These are phyloP conservation scores for Oreonectes daqikongensis DNA, from an alignment of 2,797 vertebrate genomes.

Conservation along the genomic window DNA sequence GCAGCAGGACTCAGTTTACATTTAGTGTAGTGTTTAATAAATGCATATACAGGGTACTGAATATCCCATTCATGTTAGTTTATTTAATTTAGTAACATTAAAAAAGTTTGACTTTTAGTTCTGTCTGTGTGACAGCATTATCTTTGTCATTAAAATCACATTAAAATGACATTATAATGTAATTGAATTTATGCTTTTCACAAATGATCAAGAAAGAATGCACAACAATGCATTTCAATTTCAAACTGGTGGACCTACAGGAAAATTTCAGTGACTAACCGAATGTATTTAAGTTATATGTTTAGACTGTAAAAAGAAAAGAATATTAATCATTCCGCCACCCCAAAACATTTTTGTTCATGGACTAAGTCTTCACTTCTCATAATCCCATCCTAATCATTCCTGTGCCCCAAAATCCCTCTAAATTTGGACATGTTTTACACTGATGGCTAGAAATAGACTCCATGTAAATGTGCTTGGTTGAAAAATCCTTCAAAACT, in stretches of 20 bases:
- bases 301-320: background rate
- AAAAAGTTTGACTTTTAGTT: background rate
- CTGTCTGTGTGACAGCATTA: background rate
- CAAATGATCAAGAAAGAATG: background rate
- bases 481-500: constrained; percentile 52
- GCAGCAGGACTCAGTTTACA: no score
- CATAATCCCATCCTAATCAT: constrained; percentile 2
- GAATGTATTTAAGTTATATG: background rate
- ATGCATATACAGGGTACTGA: background rate
- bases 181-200: constrained; percentile 1
- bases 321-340: background rate
- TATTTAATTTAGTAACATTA: background rate
- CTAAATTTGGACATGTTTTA: constrained; percentile 42
- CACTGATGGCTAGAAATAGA: constrained; percentile 49
- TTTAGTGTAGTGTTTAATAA: background rate
- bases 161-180: background rate
- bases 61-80: background rate
- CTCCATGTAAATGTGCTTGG: constrained; percentile 48
- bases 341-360: background rate
- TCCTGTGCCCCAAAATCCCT: constrained; percentile 23
- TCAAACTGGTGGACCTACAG: background rate
- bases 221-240: background rate
- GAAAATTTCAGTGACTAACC: background rate
- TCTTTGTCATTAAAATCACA: background rate
- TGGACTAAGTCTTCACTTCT: background rate